Evolutionary conservation across 2,797 vertebrate genomes (phyloP).

Genomic region (Atherinosoma microstoma): DNA sequence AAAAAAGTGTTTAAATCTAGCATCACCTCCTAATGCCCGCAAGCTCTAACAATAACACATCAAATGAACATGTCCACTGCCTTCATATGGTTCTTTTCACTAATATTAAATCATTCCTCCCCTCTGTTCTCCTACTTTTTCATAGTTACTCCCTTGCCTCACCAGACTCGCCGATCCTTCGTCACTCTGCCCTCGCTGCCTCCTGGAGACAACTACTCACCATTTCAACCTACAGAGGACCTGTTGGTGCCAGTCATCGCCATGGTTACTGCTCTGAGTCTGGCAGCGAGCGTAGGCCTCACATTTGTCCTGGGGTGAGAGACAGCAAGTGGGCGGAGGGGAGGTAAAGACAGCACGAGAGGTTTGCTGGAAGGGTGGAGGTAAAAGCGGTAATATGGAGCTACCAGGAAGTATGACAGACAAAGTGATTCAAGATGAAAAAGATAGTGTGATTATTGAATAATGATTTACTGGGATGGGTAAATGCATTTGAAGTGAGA

Average conservation of each 20-base stretch:
- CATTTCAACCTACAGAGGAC: slow-evolving; percentile 12
- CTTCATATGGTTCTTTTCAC: neutral
- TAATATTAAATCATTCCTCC: neutral
- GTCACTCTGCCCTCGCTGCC: slow-evolving; percentile 55
- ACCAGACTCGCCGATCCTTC: slow-evolving; percentile 23
- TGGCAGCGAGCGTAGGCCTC: slow-evolving; percentile 63
- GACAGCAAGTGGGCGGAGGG: slow-evolving; percentile 29
- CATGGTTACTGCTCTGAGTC: slow-evolving; percentile 57
- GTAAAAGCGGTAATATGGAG: slow-evolving; percentile 23
- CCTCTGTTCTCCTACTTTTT: slow-evolving; percentile 10
- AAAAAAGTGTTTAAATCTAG: neutral
- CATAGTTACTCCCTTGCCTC: slow-evolving; percentile 59
- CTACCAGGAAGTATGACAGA: slow-evolving; percentile 8
- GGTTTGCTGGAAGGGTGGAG: slow-evolving; percentile 35
- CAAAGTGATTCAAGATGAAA: slow-evolving; percentile 15
- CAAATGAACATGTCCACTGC: neutral
- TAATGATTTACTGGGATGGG: neutral
- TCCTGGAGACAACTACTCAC: slow-evolving; percentile 28
- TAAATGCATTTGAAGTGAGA: slow-evolving; percentile 7
- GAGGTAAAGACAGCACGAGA: neutral
- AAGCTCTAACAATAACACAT: neutral
- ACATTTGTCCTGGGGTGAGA: slow-evolving; percentile 68
- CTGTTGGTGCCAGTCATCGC: slow-evolving; percentile 55
- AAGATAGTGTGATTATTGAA: slow-evolving; percentile 16
- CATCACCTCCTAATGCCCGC: no score